Percentiles rank a stretch among this genome's conserved stretches.
Evolutionary conservation across 92 coral and sea anemone species (phyloP).

Genomic region (Porites lobata): DNA sequence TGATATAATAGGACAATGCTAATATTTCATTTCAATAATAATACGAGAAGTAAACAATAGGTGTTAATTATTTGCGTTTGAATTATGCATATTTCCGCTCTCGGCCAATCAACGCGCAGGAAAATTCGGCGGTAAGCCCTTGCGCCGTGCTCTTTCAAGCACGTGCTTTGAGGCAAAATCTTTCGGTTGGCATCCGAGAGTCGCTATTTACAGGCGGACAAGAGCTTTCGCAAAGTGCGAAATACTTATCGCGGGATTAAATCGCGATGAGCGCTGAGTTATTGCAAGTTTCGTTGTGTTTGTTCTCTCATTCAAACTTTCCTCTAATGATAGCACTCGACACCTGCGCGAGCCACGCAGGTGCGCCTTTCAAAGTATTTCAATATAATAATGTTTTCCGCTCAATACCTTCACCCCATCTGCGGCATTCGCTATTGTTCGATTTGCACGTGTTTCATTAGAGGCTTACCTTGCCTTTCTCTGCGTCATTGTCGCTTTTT

Average conservation of each 20-base stretch:
- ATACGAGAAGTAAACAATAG: constrained; percentile 99
- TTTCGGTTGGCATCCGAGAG: constrained; percentile 26
- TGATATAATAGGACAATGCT: constrained; percentile 99
- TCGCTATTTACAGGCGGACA: constrained; percentile 10
- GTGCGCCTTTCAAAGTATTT: constrained; percentile 90
- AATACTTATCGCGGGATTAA: constrained; percentile 53
- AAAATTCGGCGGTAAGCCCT: constrained; percentile 76
- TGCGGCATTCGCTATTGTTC: constrained; percentile 94
- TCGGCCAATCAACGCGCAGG: constrained; percentile 87
- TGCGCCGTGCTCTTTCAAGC: constrained; percentile 71
- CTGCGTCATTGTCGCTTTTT: constrained; percentile 85
- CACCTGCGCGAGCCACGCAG: constrained; percentile 94
- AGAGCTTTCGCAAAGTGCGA: constrained; percentile 33
- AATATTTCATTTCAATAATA: constrained; percentile 99
- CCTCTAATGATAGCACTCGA: constrained; percentile 88
- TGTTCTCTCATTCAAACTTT: constrained; percentile 96
- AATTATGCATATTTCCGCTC: constrained; percentile 90
- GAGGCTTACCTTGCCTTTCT: constrained; percentile 88
- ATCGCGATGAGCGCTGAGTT: constrained; percentile 64
- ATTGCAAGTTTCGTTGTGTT: constrained; percentile 80
- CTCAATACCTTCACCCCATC: constrained; percentile 94
- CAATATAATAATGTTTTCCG: constrained; percentile 95
- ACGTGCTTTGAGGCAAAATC: constrained; percentile 71
- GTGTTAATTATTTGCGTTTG: constrained; percentile 99
- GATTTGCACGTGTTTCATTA: constrained; percentile 97